A percentile compares a stretch with the other conserved stretches of the same genome.
Evolutionary conservation across 2,888 invertebrate genomes (phyloP).

Genomic region (Hipparchia semele): DNA sequence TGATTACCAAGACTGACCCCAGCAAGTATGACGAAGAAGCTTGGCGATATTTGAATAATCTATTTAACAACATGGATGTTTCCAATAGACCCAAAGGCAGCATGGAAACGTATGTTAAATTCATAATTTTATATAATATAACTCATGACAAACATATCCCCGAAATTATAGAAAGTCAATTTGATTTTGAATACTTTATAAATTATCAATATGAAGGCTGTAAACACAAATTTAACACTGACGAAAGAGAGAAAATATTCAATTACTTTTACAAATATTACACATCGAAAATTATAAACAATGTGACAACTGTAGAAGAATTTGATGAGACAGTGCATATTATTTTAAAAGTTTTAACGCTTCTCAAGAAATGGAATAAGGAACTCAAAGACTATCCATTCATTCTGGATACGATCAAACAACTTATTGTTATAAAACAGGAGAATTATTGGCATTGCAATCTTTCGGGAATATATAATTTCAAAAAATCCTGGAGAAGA

Average conservation of each 20-base stretch:
- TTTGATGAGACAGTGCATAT: conserved; percentile 42
- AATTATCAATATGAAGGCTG: neutral
- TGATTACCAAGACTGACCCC: conserved; percentile 49
- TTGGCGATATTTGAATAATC: conserved; percentile 57
- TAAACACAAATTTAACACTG: conserved; percentile 46
- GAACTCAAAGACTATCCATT: conserved; percentile 50
- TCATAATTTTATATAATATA: conserved; percentile 54
- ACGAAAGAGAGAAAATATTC: conserved; percentile 56
- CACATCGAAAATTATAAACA: conserved; percentile 45
- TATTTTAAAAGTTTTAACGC: conserved; percentile 47
- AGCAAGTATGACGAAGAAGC: conserved; percentile 52
- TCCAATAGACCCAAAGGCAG: conserved; percentile 52
- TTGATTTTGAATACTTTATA: conserved; percentile 44
- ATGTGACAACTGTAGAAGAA: conserved; percentile 46
- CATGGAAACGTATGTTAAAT: conserved; percentile 53
- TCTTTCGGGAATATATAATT: conserved; percentile 53
- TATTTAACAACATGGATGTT: conserved; percentile 56
- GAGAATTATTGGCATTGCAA: conserved; percentile 47
- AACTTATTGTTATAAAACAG: conserved; percentile 50
- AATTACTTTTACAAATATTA: conserved; percentile 51
- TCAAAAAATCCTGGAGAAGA: conserved; percentile 60
- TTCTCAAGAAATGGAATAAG: conserved; percentile 59
- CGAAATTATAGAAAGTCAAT: conserved; percentile 54
- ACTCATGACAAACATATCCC: conserved; percentile 52
- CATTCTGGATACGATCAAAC: conserved; percentile 50